Base-by-base conservation (phyloP, 37 sponge, comb jelly and placozoan species). In the Petrosia ficiformis region DNA sequence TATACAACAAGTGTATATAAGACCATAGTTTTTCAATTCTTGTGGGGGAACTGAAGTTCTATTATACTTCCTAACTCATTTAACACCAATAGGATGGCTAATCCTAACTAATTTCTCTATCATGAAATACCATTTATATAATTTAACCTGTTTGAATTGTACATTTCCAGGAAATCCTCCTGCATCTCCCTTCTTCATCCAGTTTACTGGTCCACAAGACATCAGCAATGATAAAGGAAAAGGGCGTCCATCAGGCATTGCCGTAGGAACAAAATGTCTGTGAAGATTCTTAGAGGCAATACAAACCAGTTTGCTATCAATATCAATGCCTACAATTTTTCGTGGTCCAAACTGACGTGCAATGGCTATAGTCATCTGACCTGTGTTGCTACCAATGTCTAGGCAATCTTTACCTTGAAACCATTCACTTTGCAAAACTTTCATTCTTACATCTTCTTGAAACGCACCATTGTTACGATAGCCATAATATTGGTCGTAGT, bases 311-410 rank as follows among this genome's bases (percentile, higher is more conserved):
- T 73, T 81, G 5, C 66, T 74, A 71, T 98, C 99, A 38, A 98
- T 95, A 44, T 98, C 99, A 44, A 98, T 80, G 0, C 99, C 99
- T 14, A 82, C 71, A 19, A 98, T 90, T 2, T 54, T 74, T 48
- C 58, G 59, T 29, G 99, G 96, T 1, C 79, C 48, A 39, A 90
- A 91, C 6, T 88, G 79, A 38, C 71, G 64, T 0, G 96, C 99
- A n/a, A 95, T 82, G 1, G 59, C 65, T 1, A 95, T 83, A 16
- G 99, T 98, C 4, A 98, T 52, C 82, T 71, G 52, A n/a, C 99
- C 99, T 32, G 91, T 89, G 64, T 99, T 99, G 75, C 99, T 82
- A 5, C 99, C 99, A 75, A 99, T 94, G 65, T 99, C 99, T n/a
- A 99, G 83, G 28, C 82, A 83, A 30, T 82, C 87, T 58, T 93